Evolutionary conservation across 2,113 vertebrate genomes (phyloP), one percentile per base, ranked within the genome.

Genomic region (Pheucticus melanocephalus): DNA sequence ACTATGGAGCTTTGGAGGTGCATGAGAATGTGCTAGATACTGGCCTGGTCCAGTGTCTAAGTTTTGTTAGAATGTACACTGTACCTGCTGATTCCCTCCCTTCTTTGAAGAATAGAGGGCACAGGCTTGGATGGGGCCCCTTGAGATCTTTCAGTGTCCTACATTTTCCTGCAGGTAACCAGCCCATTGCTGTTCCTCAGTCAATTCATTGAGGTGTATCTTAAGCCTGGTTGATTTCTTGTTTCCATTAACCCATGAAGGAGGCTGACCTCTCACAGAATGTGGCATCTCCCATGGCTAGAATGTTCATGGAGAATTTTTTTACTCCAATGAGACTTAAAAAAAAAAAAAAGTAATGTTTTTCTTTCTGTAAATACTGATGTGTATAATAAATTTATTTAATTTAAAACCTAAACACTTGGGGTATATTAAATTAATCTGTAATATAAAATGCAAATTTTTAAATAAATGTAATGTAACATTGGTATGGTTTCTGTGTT

Each of bases 291-390:
- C 37, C 37, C 4, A 2, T 44, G 35, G 44, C 40, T 60, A 75
- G 56, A 86, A 83, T 39, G 33, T 88, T 94, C 5, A 23, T 37
- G 50, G 56, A 84, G 59, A 82, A 9, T 31, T 56, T 73, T 89
- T 90, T 90, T 68, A 66, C 21, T 88, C n/a, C 47, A 68, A 4
- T 63, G 27, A 81, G 14, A 47, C 27, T 42, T 5, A 3, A 51
- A 51, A 78, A 45, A 31, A n/a, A 11, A 11, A 12, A 10, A 54
- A 54, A 54, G 47, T 77, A 60, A 59, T 64, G 11, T 57, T 84
- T 68, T 86, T 88, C 23, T 75, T 73, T 42, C 48, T 96, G 93
- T 97, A 96, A 93, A 96, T 97, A 97, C 10, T 73, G 16, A 40
- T 80, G 24, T 86, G 39, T 94, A 44, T 68, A 93, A 96, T 78